These are phyloP conservation scores for Silurus lanzhouensis DNA, from an alignment of 2,797 vertebrate genomes.

Conservation along the genomic window DNA sequence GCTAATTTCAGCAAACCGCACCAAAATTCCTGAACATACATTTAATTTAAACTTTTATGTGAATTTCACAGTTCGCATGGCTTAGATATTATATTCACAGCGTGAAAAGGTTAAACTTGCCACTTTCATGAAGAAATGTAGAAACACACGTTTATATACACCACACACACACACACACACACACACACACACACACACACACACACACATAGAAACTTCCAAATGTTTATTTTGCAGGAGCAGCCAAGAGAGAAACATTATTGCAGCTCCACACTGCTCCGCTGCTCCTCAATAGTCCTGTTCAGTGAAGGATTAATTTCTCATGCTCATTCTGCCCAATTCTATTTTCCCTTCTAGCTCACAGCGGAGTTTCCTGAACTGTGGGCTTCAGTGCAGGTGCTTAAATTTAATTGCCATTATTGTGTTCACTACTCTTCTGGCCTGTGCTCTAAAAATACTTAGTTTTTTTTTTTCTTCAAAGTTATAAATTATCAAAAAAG, in stretches of 20 bases:
- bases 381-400: background rate
- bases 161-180: conserved; percentile 18
- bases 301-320: conserved; percentile 41
- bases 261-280: conserved; percentile 29
- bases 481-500: background rate
- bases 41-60: conserved; percentile 15
- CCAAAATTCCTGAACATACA: background rate
- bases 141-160: conserved; percentile 1
- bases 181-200: background rate
- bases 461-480: background rate
- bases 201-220: conserved; percentile 24
- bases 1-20: background rate
- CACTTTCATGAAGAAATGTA: background rate
- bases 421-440: background rate
- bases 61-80: conserved; percentile 27
- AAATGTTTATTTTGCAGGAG: conserved; percentile 49
- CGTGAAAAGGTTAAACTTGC: conserved; percentile 39
- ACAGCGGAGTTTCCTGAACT: conserved; percentile 2
- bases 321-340: conserved; percentile 26
- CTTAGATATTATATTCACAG: conserved; percentile 41
- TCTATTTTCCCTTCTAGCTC: conserved; percentile 30
- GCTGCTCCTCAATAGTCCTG: conserved; percentile 29
- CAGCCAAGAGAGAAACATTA: conserved; percentile 32
- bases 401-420: conserved; percentile 19
- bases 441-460: background rate